Evolutionary conservation across 2,888 invertebrate genomes (phyloP), one percentile per base, ranked within the genome.

Genomic region (Pollenia amentaria): DNA sequence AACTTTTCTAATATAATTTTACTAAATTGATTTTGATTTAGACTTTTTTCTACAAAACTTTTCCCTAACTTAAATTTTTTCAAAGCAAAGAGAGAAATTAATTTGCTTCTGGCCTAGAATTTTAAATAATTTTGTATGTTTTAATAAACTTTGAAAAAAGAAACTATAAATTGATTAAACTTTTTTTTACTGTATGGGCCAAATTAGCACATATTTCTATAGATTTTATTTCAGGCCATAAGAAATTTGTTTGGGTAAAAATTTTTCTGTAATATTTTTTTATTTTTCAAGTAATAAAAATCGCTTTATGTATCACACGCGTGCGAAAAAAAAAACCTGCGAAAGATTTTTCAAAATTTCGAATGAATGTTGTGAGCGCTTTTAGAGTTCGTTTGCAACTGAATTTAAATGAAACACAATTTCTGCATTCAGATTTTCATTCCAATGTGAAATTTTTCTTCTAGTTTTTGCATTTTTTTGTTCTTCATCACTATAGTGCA

Each of bases 361-460:
- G 46, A 46, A 10, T 57, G 64, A 18, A n/a, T 77, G 87, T 84
- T 84, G 87, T 87, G 77, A 87, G 84, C 87, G 87, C 80, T 87
- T 81, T 87, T 80, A 87, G 65, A 84, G 87, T 87, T 87, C 87
- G 87, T 87, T 87, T 87, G 87, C 87, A 87, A 87, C 87, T 87
- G 87, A 87, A 73, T 80, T 84, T 77, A 77, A 67, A 84, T 80
- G 84, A 87, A 87, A 87, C 84, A 84, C 2, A 73, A 77, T 81
- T 87, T 87, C 67, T 84, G 87, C 87, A 84, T 80, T 72, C 72
- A 67, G 42, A 84, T 78, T 72, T 84, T 72, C 53, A 64, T 84
- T 87, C 76, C 79, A 80, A 70, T 64, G 60, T 4, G 44, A 73
- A 53, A 46, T 8, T 38, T 57, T 62, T 70, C 40, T 16, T 77